Evolutionary conservation across 1,140 invertebrate genomes (phyloP).

Genomic region (Heliconius eleuchia): DNA sequence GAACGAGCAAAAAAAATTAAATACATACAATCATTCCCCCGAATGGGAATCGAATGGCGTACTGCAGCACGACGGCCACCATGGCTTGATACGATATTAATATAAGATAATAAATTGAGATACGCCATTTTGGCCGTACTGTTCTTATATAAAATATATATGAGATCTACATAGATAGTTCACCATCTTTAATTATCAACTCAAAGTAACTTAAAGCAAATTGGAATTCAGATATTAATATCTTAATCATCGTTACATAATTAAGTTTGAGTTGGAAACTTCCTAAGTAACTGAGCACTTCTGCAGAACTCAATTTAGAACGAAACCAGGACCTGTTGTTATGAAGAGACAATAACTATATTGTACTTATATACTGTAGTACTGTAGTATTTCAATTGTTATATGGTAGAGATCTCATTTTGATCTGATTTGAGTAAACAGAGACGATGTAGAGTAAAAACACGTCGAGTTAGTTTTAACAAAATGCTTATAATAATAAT

Average conservation of each 20-base stretch:
- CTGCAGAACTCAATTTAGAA: slow-evolving; percentile 8
- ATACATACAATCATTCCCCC: too few species aligned
- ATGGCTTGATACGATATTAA: too few species aligned
- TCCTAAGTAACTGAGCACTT: slow-evolving; percentile 4
- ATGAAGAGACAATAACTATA: not conserved
- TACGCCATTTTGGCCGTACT: too few species aligned
- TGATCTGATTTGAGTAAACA: too few species aligned
- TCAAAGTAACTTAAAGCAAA: not conserved
- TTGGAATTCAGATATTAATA: slow-evolving; percentile 7
- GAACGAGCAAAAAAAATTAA: too few species aligned
- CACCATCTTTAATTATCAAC: not conserved
- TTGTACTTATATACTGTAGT: not conserved
- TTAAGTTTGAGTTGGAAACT: slow-evolving; percentile 9
- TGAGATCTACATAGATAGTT: not conserved
- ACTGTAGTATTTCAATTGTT: not conserved
- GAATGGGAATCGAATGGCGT: too few species aligned
- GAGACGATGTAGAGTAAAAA: too few species aligned
- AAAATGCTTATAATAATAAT: too few species aligned
- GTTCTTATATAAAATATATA: not conserved
- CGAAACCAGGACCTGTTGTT: not conserved
- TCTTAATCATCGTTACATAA: slow-evolving; percentile 14
- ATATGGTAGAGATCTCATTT: not conserved
- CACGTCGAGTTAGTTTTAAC: too few species aligned
- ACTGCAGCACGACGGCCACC: too few species aligned
- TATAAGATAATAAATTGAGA: too few species aligned